Evolutionary conservation across 2,797 vertebrate genomes (phyloP).

Genomic region (Malurus leucopterus): DNA sequence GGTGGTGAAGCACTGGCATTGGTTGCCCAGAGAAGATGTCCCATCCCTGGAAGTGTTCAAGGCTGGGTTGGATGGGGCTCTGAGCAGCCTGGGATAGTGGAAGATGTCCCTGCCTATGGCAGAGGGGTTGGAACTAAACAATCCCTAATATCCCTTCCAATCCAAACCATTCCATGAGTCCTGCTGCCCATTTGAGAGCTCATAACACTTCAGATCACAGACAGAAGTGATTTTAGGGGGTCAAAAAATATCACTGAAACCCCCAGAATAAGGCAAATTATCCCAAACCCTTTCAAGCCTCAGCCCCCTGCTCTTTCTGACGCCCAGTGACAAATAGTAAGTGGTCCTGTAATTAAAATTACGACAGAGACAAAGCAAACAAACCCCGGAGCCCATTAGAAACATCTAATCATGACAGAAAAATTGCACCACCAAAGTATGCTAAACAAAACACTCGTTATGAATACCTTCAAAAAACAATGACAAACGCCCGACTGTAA

Average conservation of each 20-base stretch:
- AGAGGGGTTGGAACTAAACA: not conserved
- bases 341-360: not conserved
- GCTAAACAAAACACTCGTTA: conserved; percentile 44
- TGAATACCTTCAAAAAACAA: conserved; percentile 33
- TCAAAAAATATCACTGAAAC: not conserved
- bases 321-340: not conserved
- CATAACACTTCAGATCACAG: not conserved
- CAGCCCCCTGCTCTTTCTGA: not conserved
- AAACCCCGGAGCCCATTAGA: not conserved
- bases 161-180: not conserved
- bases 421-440: conserved; percentile 10
- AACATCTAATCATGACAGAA: conserved; percentile 23
- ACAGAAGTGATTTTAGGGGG: not conserved
- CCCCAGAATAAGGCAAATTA: not conserved
- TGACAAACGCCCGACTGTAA: conserved; percentile 24
- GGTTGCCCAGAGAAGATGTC: not conserved
- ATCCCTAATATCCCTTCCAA: not conserved
- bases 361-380: conserved; percentile 2
- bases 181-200: not conserved
- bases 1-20: not conserved
- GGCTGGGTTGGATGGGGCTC: not conserved
- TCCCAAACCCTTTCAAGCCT: not conserved
- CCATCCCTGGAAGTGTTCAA: not conserved
- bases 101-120: not conserved
- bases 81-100: not conserved